Conservation (phyloP, 2,888 invertebrate genomes). For the Tipula lateralis region DNA sequence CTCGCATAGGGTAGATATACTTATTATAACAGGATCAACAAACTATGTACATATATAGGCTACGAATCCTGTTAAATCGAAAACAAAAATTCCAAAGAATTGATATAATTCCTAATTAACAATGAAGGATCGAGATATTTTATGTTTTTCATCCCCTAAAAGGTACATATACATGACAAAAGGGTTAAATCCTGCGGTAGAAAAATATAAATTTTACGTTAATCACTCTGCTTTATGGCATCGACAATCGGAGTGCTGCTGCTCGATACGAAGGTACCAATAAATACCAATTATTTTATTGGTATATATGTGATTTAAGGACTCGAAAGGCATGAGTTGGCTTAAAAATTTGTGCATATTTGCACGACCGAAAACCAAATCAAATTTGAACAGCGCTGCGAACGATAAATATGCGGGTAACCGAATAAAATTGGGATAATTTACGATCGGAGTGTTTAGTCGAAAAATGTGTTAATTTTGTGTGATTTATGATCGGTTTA, state of each 20-base stretch:
- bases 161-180: background rate
- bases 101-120: background rate
- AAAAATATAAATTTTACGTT: background rate
- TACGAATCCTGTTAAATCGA: background rate
- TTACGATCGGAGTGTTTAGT: background rate
- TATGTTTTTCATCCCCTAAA: background rate
- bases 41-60: background rate
- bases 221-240: background rate
- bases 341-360: background rate
- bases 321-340: background rate
- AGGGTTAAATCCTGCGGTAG: constrained; percentile 2
- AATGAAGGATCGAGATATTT: background rate
- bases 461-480: background rate
- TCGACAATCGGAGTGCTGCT: background rate
- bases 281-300: background rate
- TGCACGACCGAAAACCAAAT: background rate
- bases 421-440: background rate
- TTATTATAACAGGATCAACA: background rate
- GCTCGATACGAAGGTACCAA: too few species aligned
- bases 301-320: background rate
- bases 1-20: background rate
- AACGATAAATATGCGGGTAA: background rate
- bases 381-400: background rate
- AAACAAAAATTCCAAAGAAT: constrained; percentile 11
- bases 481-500: background rate